Conservation (phyloP, 2,888 invertebrate genomes). For the Enchytraeus crypticus region DNA sequence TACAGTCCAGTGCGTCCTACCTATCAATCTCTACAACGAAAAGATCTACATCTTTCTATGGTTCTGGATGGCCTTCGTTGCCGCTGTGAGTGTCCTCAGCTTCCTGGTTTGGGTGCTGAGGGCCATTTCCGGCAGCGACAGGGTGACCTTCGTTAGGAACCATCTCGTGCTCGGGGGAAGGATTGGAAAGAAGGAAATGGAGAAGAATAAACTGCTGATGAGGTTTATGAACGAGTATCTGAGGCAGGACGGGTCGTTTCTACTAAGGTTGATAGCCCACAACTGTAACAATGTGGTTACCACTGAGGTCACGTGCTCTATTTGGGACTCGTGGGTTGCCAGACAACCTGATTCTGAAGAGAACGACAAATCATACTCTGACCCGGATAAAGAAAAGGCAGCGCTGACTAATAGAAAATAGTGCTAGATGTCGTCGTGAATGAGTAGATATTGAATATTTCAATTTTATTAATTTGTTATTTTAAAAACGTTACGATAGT, state of each 20-base stretch:
- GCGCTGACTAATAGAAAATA: too few relatives aligned
- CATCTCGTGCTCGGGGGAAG: conserved; percentile 19
- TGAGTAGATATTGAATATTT: too few relatives aligned
- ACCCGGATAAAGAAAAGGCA: too few relatives aligned
- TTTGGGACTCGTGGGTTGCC: conserved; percentile 21
- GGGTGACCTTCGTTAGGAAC: conserved; percentile 38
- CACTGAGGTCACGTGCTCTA: conserved; percentile 20
- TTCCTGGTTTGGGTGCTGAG: conserved; percentile 20
- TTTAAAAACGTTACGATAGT: too few relatives aligned
- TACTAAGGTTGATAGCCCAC: conserved; percentile 26
- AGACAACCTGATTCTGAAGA: neutral
- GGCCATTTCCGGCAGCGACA: conserved; percentile 15
- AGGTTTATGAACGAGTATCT: conserved; percentile 21
- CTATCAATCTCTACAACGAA: conserved; percentile 35
- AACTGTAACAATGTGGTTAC: conserved; percentile 27
- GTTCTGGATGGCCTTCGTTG: conserved; percentile 48
- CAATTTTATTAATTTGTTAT: too few relatives aligned
- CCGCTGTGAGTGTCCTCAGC: conserved; percentile 18
- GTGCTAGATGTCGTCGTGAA: too few relatives aligned
- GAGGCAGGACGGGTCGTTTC: conserved; percentile 25
- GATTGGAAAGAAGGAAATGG: neutral
- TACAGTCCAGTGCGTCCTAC: conserved; percentile 28
- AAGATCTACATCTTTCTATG: conserved; percentile 48
- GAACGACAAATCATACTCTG: neutral
- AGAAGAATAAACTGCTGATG: neutral